Percentiles rank a stretch among this genome's conserved stretches.
Conservation (phyloP, 2,113 vertebrate genomes). For the Crotalus horridus region DNA sequence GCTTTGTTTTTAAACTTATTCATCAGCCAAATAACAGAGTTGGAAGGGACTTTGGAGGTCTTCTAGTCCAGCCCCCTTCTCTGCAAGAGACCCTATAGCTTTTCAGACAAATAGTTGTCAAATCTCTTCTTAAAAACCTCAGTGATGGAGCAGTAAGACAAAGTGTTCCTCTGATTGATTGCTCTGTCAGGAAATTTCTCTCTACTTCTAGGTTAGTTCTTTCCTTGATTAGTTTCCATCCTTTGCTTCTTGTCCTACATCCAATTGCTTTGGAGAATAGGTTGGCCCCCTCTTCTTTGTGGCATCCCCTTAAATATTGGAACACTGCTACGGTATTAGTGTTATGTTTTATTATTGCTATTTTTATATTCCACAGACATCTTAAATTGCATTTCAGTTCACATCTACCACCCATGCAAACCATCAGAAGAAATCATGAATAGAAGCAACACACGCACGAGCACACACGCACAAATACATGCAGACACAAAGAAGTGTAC, state of each 20-base stretch:
- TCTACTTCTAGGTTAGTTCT: neutral
- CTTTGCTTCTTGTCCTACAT: neutral
- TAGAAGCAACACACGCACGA: neutral
- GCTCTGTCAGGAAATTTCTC: neutral
- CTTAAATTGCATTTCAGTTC: neutral
- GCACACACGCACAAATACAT: neutral
- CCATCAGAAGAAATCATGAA: neutral
- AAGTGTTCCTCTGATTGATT: neutral
- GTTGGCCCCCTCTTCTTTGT: neutral
- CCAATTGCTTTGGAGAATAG: neutral
- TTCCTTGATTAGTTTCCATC: neutral
- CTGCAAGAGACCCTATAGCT: neutral
- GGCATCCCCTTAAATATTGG: neutral
- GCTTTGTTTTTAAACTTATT: neutral
- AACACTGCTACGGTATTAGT: too few relatives aligned
- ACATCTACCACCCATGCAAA: neutral
- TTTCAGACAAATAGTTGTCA: neutral
- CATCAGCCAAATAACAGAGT: neutral
- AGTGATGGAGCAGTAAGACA: neutral
- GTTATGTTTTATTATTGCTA: too few relatives aligned
- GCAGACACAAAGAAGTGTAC: conserved; percentile 31
- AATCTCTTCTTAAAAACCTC: neutral
- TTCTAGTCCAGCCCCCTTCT: neutral
- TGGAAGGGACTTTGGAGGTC: neutral
- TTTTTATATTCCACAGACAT: too few relatives aligned